phyloP scores from a whole-genome alignment of 2,888 invertebrate species.

The Stenichneumon culpator region DNA sequence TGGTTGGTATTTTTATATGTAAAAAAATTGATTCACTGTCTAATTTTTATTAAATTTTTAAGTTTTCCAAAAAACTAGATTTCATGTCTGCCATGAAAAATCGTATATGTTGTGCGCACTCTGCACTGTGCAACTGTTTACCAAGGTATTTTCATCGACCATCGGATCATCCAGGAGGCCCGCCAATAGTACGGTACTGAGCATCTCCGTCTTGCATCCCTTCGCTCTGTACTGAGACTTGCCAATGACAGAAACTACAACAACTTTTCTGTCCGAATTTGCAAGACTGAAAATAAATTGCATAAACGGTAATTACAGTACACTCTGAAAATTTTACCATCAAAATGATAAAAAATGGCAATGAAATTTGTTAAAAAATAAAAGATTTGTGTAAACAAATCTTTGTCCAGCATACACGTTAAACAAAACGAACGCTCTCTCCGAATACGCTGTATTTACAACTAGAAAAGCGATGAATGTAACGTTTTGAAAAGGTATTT shows the following conservation, averaged over 20 bases:
- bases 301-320: neutral
- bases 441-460: no score
- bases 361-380: neutral
- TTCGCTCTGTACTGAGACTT: slow-evolving; percentile 89
- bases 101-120: no score
- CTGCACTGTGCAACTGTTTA: slow-evolving; percentile 67
- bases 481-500: no score
- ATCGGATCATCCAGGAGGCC: slow-evolving; percentile 81
- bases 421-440: no score
- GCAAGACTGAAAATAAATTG: slow-evolving; percentile 73
- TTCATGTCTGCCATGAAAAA: no score
- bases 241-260: slow-evolving; percentile 91
- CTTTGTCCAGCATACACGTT: no score
- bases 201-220: slow-evolving; percentile 88
- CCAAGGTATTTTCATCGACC: slow-evolving; percentile 81
- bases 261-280: slow-evolving; percentile 86
- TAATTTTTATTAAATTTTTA: no score
- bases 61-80: no score
- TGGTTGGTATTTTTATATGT: no score
- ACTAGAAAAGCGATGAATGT: no score
- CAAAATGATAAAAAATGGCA: neutral
- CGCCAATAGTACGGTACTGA: slow-evolving; percentile 80
- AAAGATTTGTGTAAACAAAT: no score
- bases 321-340: slow-evolving; percentile 20
- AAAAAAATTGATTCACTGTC: no score